Base-by-base conservation (phyloP, 2,888 invertebrate species). In the Lycophotia porphyrea region DNA sequence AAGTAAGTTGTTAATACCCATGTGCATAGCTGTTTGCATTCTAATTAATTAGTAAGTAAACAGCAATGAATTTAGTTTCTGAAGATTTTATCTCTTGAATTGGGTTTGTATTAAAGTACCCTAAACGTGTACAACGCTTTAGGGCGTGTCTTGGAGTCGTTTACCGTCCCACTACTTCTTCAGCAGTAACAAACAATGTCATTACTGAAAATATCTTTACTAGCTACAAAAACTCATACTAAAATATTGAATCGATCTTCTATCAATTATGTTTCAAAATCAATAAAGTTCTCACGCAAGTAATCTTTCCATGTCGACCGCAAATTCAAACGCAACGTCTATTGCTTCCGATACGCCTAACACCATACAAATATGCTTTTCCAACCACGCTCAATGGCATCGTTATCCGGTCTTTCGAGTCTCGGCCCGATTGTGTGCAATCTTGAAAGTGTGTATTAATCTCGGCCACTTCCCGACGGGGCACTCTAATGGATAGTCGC, bases 401-500 rank as follows among this genome's bases (percentile, higher is more conserved):
- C 82, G 77, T 86, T 80, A 85, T 77, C 71, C 75, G 76, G 61
- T 71, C 71, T 78, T 87, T 74, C 60, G 55, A 55, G 47, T 65
- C 72, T 69, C 71, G 18, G 15, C 74, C 65, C 69, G 63, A 68
- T 69, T 75, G 83, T 85, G 76, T 61, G 74, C 84, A 84, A 87
- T 81, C 80, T 80, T 80, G 72, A 67, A 63, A 84, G 81, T 76
- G 82, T 81, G 89, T 87, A 92, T 91, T 92, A 91, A 92, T 91
- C 89, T 87, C 80, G 85, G 84, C 80, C 78, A 81, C 84, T 88
- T 88, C 90, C 90, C 91, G 78, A 78, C 87, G 89, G 90, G 85
- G 85, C 73, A 82, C 86, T 90, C 80, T 91, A 93, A 92, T 90
- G 89, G 91, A 92, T 92, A 85, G 90, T 81, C 71, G 64, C 74